Base-by-base conservation (phyloP, 1,140 invertebrate genomes). In the Trinorchestia longiramus region DNA sequence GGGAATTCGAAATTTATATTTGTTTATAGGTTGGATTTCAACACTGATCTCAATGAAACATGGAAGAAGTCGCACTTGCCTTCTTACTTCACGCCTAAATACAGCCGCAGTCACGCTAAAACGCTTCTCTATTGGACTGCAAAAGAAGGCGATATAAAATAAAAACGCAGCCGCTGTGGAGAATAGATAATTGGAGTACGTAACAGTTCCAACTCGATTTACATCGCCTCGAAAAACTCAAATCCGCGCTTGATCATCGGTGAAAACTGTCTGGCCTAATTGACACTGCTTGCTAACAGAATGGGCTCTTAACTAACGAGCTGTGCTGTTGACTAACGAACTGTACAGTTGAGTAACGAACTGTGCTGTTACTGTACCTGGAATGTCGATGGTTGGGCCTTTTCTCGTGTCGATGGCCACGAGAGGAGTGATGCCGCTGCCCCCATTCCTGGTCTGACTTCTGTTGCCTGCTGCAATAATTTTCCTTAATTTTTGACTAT, bases 371-470 rank as follows among this genome's bases (percentile, higher is more conserved):
- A n/a, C 8, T 8, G 4, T 92, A 92, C 92, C 92, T 47, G 92
- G 92, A 47, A 94, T 94, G 43, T 94, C 44, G 36, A 94, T 44
- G 92, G 44, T 45, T 3, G 92, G 92, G 40, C 92, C 92, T 45
- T 40, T 6, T 45, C 36, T 94, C 23, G 43, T 94, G 44, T 94
- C 43, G 43, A 94, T 47, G 92, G 92, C 92, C 43, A 94, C 92
- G 0, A 94, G 44, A 47, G 92, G 92, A 94, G 47, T 40, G 92
- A 94, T 94, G 92, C 43, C 41, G 43, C 28, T 42, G 92, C 43
- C 36, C 8, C 43, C 43, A 45, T 40, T 94, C 3, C 44, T 43
- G 11, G 23, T 42, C 43, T 47, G 45, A 17, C 92, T n/a, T 17
- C 44, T 47, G 92, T 94, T 94, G 43, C 41, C 92, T 94, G 43